Base-by-base conservation (phyloP, 2,113 vertebrate species). In the Indri indri region DNA sequence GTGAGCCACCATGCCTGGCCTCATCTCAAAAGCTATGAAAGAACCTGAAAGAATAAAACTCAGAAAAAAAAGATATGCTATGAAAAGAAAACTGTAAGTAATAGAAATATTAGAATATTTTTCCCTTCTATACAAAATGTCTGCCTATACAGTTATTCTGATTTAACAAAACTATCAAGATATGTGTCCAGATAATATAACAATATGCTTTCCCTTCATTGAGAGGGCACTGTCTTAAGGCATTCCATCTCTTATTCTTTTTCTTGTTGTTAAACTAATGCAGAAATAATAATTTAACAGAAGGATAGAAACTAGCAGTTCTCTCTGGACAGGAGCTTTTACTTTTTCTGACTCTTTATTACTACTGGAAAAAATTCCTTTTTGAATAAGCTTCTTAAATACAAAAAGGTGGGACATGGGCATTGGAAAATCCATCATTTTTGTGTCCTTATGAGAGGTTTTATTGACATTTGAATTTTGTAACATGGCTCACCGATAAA, bases 221-320 rank as follows among this genome's bases (percentile, higher is more conserved):
- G 45, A 82, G 7, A 52, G 8, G 2, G n/a, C 82, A 37, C n/a
- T 65, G 65, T 76, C 66, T 95, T 71, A 86, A 86, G 11, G 23
- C 17, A 76, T 32, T 47, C 5, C 0, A 18, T 68, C 17, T 90
- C 52, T 88, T 66, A 45, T n/a, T 93, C 8, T 71, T 73, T 81
- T 8, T 74, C 16, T 94, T 54, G 18, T 45, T 84, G 6, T 80
- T 87, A 91, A 91, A 61, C 8, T 63, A 83, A 91, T 4, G 34
- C 16, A 82, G 27, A 95, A 77, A 94, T 71, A 94, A 45, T 80
- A 92, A 73, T 42, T 88, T 76, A 81, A 93, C 25, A 74, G 23
- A 54, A 91, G 2, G 73, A 65, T 23, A 45, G 17, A 84, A 16
- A 63, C 0, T 30, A 57, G 5, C 2, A 91, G 23, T 14, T 81